Base-by-base conservation (phyloP, 1,140 invertebrate species). In the Ceratosolen solmsi region DNA sequence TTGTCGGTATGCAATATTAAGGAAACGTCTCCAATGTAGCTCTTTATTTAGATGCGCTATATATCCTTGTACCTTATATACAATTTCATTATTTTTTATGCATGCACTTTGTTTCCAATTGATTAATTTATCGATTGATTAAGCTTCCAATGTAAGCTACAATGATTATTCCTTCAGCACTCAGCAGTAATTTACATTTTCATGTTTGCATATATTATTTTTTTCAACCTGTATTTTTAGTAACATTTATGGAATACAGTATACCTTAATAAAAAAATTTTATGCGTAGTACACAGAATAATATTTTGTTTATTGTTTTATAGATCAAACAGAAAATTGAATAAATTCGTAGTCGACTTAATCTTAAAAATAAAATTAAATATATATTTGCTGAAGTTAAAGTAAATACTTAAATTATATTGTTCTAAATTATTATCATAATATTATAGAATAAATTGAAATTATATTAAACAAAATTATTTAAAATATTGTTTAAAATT, bases 1-100 rank as follows among this genome's bases (percentile, higher is more conserved):
- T 94, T 93, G 94, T 94, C 92, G 92, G 93, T 94, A 93, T 89
- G 91, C 90, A 91, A 88, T 84, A 49, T 83, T 65, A 58, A 84
- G 60, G 63, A 84, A 85, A 65, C 58, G 74, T 81, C 83, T 83
- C 60, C 80, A 85, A 84, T 36, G 84, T 86, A 88, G 84, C 80
- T 85, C 82, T 82, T 84, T 85, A 63, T 84, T 84, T 85, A 86
- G 84, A 83, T 84, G 82, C 84, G 79, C 74, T 78, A 33, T 58
- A 46, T 54, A 74, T 80, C 51, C 25, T 72, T 80, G 25, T 73
- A 27, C 54, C 73, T 79, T 68, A 83, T 54, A 68, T 80, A 56
- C 36, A 30, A 72, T 56, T 25, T 15, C 36, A 56, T 84, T 86
- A 82, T 33, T 51, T 73, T 56, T 82, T 82, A 27, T 82, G 76